Evolutionary conservation across 2,797 vertebrate species (phyloP).

Genomic region (Falco naumanni): DNA sequence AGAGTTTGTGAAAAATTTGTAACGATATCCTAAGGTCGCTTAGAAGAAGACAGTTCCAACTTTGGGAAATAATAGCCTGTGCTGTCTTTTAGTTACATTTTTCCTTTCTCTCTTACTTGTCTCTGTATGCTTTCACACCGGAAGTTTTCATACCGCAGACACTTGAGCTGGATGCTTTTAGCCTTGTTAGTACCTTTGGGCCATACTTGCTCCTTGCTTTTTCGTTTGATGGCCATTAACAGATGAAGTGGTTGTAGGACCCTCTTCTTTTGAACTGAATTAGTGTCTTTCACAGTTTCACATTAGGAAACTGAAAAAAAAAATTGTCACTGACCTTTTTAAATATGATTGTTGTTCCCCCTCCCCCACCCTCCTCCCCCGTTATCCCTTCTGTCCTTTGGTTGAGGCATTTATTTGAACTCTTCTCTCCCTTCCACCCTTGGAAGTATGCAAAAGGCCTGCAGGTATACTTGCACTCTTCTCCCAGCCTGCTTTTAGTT

Average conservation of each 20-base stretch:
- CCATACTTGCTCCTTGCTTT: neutral
- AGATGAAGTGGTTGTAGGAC: neutral
- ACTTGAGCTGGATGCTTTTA: neutral
- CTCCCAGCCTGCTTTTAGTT: neutral
- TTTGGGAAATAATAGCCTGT: neutral
- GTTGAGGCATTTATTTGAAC: neutral
- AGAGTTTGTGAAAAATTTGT: neutral
- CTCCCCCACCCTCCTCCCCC: too few relatives aligned
- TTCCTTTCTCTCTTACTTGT: neutral
- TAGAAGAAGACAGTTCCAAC: neutral
- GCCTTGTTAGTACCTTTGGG: neutral
- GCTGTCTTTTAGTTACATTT: neutral
- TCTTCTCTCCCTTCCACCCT: neutral
- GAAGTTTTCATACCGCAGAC: neutral
- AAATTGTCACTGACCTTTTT: neutral
- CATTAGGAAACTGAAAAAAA: neutral
- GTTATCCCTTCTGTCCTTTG: neutral
- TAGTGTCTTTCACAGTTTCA: neutral
- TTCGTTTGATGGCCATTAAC: neutral
- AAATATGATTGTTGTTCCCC: neutral
- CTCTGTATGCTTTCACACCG: neutral
- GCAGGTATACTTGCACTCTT: neutral
- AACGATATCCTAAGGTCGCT: neutral
- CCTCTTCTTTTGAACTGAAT: neutral
- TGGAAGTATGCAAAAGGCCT: neutral